phyloP scores from a whole-genome alignment of 2,888 invertebrate genomes.

The Drosophila histrio region DNA sequence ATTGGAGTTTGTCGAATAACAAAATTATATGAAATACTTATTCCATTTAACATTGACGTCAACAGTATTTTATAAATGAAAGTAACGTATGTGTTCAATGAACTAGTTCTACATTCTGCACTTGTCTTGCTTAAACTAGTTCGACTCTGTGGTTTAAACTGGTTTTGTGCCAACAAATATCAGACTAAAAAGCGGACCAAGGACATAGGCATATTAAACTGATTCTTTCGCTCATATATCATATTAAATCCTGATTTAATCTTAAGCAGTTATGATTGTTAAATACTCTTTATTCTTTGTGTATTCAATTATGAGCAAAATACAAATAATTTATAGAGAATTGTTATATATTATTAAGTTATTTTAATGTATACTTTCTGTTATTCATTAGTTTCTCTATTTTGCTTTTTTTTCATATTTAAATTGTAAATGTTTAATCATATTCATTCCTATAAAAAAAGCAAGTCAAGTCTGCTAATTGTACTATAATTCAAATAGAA shows the following conservation, averaged over 20 bases:
- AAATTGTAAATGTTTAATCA: no score
- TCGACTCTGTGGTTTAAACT: background rate
- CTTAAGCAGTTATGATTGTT: no score
- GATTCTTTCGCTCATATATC: background rate
- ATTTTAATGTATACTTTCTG: no score
- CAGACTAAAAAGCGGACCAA: background rate
- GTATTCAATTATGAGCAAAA: no score
- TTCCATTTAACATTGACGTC: slow-evolving; percentile 7
- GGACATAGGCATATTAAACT: background rate
- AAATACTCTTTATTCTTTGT: no score
- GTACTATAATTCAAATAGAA: no score
- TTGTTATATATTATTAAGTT: no score
- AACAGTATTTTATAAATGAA: background rate
- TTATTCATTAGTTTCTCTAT: no score
- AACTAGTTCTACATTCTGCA: slow-evolving; percentile 8
- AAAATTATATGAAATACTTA: background rate
- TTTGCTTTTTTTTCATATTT: no score
- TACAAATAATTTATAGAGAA: no score
- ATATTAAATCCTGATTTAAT: background rate
- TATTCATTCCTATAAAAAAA: no score
- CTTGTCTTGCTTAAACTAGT: background rate
- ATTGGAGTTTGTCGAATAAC: slow-evolving; percentile 18
- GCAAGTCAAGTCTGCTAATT: no score
- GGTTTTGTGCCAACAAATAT: slow-evolving; percentile 2
- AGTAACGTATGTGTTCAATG: background rate